Evolutionary conservation across 2,888 invertebrate genomes (phyloP), one percentile per base, ranked within the genome.

Genomic region (Eutolmus rufibarbis): DNA sequence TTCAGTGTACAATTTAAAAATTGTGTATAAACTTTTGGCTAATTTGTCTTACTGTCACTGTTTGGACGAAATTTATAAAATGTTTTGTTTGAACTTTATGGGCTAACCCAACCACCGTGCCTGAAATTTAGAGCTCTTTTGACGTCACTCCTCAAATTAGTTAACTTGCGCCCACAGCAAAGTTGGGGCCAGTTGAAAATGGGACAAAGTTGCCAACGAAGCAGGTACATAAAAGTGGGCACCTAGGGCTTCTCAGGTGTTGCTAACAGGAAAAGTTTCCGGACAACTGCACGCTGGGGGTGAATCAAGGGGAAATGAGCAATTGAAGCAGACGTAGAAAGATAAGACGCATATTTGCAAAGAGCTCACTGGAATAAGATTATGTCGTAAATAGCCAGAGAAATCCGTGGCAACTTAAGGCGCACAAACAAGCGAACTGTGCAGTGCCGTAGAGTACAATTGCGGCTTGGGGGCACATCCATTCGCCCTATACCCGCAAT

Each of bases 301-400:
- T 66, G 66, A 66, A 66, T 66, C 76, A n/a, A 31, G 19, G n/a
- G n/a, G 5, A 37, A 37, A 76, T 76, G 76, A 16, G 16, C 19
- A 37, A 19, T 34, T 34, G 37, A 34, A 40, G 12, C 9, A 40
- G 12, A 40, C 9, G 37, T 3, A 78, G 16, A 4, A 43, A 78
- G 78, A 78, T 78, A 78, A 78, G 78, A 19, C 43, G 78, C 23
- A 43, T 78, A 78, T 78, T 78, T 78, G 40, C 78, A 78, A 40
- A 40, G 78, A 78, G 23, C 23, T 43, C 19, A 40, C 19, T 37
- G 8, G 12, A 78, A 78, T 43, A 78, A 43, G 43, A 78, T 78
- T 43, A 78, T 43, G 19, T 19, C 14, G 14, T 46, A 51, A 79
- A 79, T 46, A 56, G 14, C 28, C 51, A 14, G 19, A 37, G 16